Percentiles rank a stretch among this genome's conserved stretches.
phyloP scores from a whole-genome alignment of 1,140 invertebrate genomes.

The Ostrea edulis region DNA sequence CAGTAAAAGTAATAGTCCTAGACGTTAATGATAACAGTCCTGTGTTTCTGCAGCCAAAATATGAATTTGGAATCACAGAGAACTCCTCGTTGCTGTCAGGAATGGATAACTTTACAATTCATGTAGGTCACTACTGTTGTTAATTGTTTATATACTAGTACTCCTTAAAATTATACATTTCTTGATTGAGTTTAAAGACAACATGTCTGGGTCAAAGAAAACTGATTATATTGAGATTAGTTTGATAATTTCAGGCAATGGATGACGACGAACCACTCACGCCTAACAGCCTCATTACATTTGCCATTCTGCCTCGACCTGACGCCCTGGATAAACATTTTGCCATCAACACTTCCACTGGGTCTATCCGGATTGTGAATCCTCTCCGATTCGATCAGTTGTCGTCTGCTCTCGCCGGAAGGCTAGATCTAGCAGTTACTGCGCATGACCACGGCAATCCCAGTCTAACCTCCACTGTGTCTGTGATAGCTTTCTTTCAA shows the following conservation, averaged over 20 bases:
- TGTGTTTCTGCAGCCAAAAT: background rate
- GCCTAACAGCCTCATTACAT: background rate
- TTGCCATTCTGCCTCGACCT: background rate
- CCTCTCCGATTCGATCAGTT: background rate
- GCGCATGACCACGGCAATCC: background rate
- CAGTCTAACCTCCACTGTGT: background rate
- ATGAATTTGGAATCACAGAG: constrained; percentile 31
- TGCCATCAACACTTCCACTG: background rate
- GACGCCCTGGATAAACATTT: constrained; percentile 1
- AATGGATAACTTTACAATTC: background rate
- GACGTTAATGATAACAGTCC: constrained; percentile 28
- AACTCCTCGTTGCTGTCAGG: background rate
- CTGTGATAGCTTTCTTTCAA: background rate
- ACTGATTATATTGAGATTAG: background rate
- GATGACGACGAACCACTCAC: background rate
- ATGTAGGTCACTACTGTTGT: background rate
- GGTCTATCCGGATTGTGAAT: background rate
- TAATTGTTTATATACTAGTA: no score
- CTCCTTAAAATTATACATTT: no score
- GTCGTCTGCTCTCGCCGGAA: background rate
- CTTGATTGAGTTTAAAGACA: no score
- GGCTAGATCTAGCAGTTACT: background rate
- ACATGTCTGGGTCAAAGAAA: no score
- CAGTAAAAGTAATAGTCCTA: background rate
- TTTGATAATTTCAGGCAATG: background rate